Conservation (phyloP, 37 sponge, comb jelly and placozoan species). For the Ephydatia muelleri region DNA sequence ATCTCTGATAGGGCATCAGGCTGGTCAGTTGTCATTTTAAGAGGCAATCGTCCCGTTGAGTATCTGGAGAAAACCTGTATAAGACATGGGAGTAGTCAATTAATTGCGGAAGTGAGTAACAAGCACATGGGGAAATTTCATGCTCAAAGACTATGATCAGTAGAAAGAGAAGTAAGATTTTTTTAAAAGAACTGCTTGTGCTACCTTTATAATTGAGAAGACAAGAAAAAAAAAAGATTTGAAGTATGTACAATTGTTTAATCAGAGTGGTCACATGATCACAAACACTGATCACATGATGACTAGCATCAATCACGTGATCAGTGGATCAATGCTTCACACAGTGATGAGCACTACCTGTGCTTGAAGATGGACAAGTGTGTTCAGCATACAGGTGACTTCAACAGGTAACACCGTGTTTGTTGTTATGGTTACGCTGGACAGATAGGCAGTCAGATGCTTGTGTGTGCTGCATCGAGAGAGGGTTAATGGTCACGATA, state of each 20-base stretch:
- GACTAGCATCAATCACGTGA: neutral
- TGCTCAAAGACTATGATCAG: no score
- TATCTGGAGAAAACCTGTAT: neutral
- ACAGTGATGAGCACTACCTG: conserved; percentile 15
- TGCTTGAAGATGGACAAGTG: conserved; percentile 38
- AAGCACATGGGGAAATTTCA: no score
- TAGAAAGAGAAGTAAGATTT: no score
- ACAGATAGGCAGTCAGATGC: neutral
- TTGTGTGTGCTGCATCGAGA: neutral
- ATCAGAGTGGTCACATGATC: no score
- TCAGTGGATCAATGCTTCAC: neutral
- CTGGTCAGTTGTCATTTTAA: neutral
- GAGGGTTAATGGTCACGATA: neutral
- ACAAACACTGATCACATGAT: no score
- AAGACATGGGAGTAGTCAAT: neutral
- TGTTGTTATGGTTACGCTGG: neutral
- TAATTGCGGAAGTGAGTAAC: no score
- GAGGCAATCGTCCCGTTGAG: neutral
- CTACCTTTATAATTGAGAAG: no score
- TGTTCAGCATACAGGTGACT: conserved; percentile 50
- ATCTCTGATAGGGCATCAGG: conserved; percentile 25
- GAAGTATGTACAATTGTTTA: no score
- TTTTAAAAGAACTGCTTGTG: no score
- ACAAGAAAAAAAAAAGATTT: no score
- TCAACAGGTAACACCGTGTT: conserved; percentile 19